phyloP scores from a whole-genome alignment of 2,113 vertebrate species.

The Zapus hudsonius region DNA sequence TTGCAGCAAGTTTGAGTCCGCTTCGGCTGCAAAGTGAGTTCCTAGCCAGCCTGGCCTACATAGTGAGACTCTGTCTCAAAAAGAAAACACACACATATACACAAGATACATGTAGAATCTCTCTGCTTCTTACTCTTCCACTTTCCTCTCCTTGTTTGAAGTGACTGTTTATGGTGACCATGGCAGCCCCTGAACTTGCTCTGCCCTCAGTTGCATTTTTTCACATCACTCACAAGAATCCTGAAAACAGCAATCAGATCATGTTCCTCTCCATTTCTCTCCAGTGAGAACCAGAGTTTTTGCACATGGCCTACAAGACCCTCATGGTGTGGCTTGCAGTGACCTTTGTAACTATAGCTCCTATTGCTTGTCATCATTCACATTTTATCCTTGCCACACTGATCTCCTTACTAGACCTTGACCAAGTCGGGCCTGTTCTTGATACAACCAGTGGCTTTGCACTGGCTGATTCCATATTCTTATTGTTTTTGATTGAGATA shows the following conservation, averaged over 20 bases:
- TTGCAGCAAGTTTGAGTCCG: neutral
- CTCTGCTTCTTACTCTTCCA: neutral
- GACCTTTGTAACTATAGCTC: neutral
- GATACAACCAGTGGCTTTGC: neutral
- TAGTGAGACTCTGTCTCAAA: neutral
- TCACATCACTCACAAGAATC: slow-evolving; percentile 13
- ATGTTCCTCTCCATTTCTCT: neutral
- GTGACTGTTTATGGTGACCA: neutral
- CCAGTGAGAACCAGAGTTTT: neutral
- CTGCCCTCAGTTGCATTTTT: neutral
- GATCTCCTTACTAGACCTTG: neutral
- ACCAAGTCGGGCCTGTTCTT: neutral
- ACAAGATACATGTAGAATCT: neutral
- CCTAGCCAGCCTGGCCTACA: neutral
- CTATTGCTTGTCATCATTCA: neutral
- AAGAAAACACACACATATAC: neutral
- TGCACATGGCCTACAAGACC: neutral
- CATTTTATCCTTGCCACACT: neutral
- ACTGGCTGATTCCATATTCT: neutral
- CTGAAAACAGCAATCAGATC: slow-evolving; percentile 26
- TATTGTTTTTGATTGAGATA: no score
- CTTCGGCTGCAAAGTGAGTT: neutral
- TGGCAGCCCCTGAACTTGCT: neutral
- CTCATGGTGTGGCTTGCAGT: neutral
- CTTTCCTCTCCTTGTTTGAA: neutral